Evolutionary conservation across 2,888 invertebrate species (phyloP), one percentile per base, ranked within the genome.

Genomic region (Callyntrura sp.): DNA sequence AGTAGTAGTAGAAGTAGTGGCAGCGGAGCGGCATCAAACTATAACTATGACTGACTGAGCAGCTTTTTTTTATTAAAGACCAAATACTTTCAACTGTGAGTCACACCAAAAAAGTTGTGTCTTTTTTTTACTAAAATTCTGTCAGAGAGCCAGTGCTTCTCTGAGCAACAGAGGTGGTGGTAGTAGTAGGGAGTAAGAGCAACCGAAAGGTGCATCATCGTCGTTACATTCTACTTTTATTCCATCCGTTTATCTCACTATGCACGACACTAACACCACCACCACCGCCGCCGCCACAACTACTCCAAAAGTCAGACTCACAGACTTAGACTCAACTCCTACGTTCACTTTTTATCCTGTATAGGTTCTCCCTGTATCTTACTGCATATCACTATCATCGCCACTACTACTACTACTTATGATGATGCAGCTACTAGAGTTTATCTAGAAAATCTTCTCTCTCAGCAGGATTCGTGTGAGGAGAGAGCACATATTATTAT

Each of bases 181-280:
- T 28, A 14, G 51, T 20, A 60, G 60, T 60, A 2, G 6, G 17
- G 0, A 35, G n/a, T 20, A 45, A 23, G 17, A 60, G 35, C 9
- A 9, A 9, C 20, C 8, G 17, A 70, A 70, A 70, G 70, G 70
- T 70, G 70, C 70, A 43, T 43, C 60, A 43, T 43, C 60, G 2
- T 8, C 65, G 28, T 65, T 28, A 65, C 65, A 65, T 65, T 65
- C 65, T 17, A 43, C 70, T 70, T n/a, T 43, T 17, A 70, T 70
- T 70, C 70, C 65, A 65, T 70, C 70, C 70, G 17, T 43, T 43
- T 70, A 70, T 43, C 70, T 70, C 11, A 23, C 23, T 14, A 65
- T 28, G n/a, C 51, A 5, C 14, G 51, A 11, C 51, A 51, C 3
- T n/a, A 11, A 51, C n/a, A 51, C 51, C 3, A n/a, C n/a, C n/a